Conservation (phyloP, 2,113 vertebrate species). For the Mesoclemmys tuberculata region DNA sequence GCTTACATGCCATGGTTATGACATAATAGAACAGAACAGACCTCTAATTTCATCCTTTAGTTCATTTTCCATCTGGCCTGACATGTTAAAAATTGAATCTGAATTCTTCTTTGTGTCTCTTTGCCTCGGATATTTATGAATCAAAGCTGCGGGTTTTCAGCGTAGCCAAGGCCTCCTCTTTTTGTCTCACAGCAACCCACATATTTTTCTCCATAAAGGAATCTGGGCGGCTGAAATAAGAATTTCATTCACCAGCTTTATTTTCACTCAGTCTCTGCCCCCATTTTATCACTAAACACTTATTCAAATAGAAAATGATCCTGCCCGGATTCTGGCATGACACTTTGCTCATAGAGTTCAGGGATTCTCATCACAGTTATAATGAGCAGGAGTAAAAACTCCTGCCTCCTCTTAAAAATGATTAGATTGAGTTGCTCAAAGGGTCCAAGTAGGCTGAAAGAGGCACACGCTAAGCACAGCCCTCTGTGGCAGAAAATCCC, state of each 20-base stretch:
- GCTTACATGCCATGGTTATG: neutral
- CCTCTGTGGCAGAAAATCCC: neutral
- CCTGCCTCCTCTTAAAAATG: neutral
- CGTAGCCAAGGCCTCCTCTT: neutral
- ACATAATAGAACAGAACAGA: neutral
- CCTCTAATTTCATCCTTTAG: conserved; percentile 31
- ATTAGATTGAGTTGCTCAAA: neutral
- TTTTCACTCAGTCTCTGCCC: conserved; percentile 32
- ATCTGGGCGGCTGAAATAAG: conserved; percentile 22
- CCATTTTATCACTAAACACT: conserved; percentile 15
- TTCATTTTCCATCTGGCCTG: neutral
- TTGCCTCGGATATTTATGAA: conserved; percentile 13
- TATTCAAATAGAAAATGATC: conserved; percentile 44
- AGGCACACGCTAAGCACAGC: neutral
- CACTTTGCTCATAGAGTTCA: neutral
- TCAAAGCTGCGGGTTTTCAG: neutral
- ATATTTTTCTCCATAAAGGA: neutral
- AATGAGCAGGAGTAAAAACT: neutral
- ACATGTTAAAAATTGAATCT: neutral
- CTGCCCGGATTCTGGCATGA: neutral
- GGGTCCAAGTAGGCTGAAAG: neutral
- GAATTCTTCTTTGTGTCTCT: conserved; percentile 36
- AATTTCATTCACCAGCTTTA: conserved; percentile 5
- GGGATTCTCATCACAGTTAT: neutral
- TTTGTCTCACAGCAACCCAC: neutral